Base-by-base conservation (phyloP, 2,797 vertebrate species). In the Malacoraja senta region DNA sequence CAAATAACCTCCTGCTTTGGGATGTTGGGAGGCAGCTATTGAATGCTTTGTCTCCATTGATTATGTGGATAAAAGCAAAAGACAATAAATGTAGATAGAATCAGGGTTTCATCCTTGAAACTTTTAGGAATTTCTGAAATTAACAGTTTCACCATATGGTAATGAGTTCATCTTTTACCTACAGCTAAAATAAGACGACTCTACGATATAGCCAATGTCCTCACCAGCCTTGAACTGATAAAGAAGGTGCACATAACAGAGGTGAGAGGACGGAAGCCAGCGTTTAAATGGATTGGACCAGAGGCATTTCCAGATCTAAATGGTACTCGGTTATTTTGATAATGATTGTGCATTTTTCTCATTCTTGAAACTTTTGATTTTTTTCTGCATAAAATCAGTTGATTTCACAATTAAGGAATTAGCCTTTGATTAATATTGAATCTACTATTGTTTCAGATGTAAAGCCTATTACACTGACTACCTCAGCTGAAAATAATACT, bases 171-270 rank as follows among this genome's bases (percentile, higher is more conserved):
- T 21, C 93, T 0, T 94, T 93, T 94, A 93, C 91, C 95, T 96
- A 74, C 95, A 99, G 99, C 99, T 93, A 99, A 99, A 96, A 98
- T 99, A 93, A 97, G 98, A 32, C 97, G 99, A 93, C 96, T 99
- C 93, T 99, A 99, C 93, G 98, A 99, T 93, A 99, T 99, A 21
- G 98, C 98, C 0, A 99, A 99, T 81, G 98, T 99, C 93, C 97
- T 99, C 93, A 98, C 97, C 94, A 99, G 99, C 95, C 96, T 99
- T 94, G 96, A 98, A 94, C 98, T 99, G 91, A 99, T 99, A 93
- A 97, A 98, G 96, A 99, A 99, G 95, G 98, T 99, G 93, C 98
- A 99, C 0, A 97, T 99, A 93, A 98, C 97, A 0, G 98, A 99
- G 80, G 97, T 98, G 94, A 96, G 97, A 93, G 98, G 98, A 0